phyloP scores from a whole-genome alignment of 2,797 vertebrate species.

The Characodon lateralis region DNA sequence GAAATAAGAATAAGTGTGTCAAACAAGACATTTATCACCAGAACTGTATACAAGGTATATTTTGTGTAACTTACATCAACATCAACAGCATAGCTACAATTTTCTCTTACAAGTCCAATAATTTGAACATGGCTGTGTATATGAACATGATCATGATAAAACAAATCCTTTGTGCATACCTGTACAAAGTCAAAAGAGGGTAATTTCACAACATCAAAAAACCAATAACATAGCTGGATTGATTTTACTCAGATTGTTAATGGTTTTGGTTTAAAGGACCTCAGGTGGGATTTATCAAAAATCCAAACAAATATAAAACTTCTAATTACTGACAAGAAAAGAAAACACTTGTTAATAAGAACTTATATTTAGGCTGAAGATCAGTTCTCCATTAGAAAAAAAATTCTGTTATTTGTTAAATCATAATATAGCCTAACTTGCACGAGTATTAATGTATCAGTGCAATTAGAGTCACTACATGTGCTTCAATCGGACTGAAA shows the following conservation, averaged over 20 bases:
- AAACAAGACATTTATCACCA: no score
- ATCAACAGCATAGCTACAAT: no score
- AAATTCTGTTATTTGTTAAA: conserved; percentile 4
- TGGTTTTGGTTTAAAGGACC: not conserved
- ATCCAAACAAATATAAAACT: not conserved
- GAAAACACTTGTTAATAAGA: not conserved
- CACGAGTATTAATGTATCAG: conserved; percentile 24
- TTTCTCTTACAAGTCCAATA: no score
- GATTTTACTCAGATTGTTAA: not conserved
- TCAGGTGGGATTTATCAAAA: not conserved
- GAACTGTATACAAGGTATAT: no score
- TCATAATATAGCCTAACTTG: conserved; percentile 16
- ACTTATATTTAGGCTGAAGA: conserved; percentile 19
- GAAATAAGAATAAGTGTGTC: no score
- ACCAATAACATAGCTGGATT: not conserved
- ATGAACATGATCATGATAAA: no score
- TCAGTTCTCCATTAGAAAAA: conserved; percentile 7
- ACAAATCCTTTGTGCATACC: no score
- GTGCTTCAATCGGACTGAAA: conserved; percentile 29
- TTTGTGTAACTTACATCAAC: no score
- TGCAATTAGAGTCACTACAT: conserved; percentile 16
- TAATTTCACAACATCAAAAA: not conserved
- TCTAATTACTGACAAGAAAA: not conserved
- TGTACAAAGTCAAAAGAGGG: not conserved
- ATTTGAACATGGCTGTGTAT: no score